Conservation (phyloP, 2,113 vertebrate genomes). For the Sclerurus mexicanus region DNA sequence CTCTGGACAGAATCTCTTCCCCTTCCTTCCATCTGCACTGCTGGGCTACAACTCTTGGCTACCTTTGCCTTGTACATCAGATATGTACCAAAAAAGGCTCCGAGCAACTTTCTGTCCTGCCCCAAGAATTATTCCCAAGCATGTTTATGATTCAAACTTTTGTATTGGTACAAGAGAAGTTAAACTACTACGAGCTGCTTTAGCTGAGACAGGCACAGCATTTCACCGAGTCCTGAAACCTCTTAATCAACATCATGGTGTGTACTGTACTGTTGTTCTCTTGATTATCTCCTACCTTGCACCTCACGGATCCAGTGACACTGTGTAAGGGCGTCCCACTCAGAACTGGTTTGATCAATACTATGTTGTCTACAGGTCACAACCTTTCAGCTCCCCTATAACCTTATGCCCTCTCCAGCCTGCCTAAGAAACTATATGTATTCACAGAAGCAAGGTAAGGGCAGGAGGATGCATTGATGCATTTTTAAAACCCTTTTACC, state of each 20-base stretch:
- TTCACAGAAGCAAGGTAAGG: background rate
- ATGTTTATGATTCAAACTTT: background rate
- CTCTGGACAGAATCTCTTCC: background rate
- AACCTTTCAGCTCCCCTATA: background rate
- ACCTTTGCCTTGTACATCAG: background rate
- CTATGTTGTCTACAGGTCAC: background rate
- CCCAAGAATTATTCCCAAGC: background rate
- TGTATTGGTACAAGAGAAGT: background rate
- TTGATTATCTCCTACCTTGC: background rate
- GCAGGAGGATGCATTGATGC: rapidly evolving
- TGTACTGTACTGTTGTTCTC: background rate
- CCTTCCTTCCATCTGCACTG: background rate
- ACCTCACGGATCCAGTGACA: background rate
- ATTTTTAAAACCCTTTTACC: background rate
- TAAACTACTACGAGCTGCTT: background rate
- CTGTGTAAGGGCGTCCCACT: background rate
- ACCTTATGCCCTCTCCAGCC: background rate
- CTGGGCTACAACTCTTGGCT: background rate
- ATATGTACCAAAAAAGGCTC: background rate
- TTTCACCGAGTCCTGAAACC: background rate
- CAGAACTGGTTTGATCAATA: background rate
- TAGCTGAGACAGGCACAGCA: background rate
- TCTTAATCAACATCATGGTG: background rate
- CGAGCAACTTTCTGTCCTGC: background rate
- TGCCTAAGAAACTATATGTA: background rate